These are phyloP conservation scores for Melopsittacus undulatus DNA, from an alignment of 2,797 vertebrate species.

Conservation along the genomic window DNA sequence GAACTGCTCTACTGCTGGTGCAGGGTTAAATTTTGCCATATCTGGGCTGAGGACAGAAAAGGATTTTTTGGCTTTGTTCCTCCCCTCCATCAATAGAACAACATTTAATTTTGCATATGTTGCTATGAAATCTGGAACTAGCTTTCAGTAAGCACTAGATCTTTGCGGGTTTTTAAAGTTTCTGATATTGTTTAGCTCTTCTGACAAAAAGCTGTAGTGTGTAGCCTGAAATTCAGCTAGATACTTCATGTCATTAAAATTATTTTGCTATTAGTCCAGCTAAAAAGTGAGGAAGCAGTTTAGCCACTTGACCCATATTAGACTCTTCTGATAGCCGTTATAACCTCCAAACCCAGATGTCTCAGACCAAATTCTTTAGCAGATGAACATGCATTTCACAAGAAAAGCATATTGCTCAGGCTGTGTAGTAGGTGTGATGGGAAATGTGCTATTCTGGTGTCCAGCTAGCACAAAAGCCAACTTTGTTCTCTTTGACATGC, in stretches of 20 bases:
- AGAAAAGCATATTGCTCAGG: background rate
- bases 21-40: background rate
- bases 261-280: constrained; percentile 31
- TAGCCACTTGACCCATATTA: background rate
- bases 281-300: background rate
- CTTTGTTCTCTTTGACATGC: constrained; percentile 56
- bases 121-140: background rate
- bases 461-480: constrained; percentile 3
- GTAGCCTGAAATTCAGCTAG: constrained; percentile 1
- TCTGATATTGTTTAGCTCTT: background rate
- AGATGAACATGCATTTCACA: background rate
- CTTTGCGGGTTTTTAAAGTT: background rate
- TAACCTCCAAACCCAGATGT: constrained; percentile 4
- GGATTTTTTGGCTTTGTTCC: background rate
- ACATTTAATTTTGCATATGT: background rate
- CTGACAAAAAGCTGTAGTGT: background rate
- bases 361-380: background rate
- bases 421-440: constrained; percentile 41
- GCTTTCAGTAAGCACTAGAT: background rate
- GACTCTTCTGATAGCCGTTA: constrained; percentile 16
- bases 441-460: constrained; percentile 8
- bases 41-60: background rate
- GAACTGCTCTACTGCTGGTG: background rate
- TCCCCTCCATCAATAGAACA: background rate
- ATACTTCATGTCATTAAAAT: background rate